These are phyloP conservation scores for Macropus fuliginosus DNA, from an alignment of 2,797 vertebrate genomes.

Conservation along the genomic window DNA sequence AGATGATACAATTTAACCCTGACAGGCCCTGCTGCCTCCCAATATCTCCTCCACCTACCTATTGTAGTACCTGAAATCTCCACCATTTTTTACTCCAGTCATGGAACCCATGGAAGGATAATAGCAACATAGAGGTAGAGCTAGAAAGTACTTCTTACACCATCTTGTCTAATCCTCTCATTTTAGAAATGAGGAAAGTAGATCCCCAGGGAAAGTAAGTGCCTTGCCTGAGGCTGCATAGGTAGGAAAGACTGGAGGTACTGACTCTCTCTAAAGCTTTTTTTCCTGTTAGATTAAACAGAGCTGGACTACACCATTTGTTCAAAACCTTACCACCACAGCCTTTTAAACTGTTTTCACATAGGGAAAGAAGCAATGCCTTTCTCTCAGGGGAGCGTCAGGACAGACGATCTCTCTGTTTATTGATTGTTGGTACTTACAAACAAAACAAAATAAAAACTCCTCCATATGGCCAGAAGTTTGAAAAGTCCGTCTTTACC, in stretches of 20 bases:
- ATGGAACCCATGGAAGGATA: neutral
- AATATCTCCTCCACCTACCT: neutral
- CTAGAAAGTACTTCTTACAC: neutral
- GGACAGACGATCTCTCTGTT: neutral
- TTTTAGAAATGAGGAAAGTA: neutral
- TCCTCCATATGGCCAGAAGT: neutral
- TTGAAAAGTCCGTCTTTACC: neutral
- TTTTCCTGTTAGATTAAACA: neutral
- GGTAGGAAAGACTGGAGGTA: neutral
- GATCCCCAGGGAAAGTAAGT: neutral
- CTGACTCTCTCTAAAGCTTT: neutral
- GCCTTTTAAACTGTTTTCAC: neutral
- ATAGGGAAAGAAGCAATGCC: neutral
- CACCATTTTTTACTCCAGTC: neutral
- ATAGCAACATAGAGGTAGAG: neutral
- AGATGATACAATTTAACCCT: neutral
- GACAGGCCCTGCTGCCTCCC: neutral
- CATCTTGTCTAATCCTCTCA: neutral
- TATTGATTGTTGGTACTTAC: neutral
- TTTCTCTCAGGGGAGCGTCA: neutral
- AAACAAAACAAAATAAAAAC: neutral
- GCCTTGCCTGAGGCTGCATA: neutral
- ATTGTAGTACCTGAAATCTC: neutral
- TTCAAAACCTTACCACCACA: neutral
- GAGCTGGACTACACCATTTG: neutral